Percentiles rank a stretch among this genome's conserved stretches.
Conservation (phyloP, 2,113 vertebrate genomes). For the Plotosus lineatus region DNA sequence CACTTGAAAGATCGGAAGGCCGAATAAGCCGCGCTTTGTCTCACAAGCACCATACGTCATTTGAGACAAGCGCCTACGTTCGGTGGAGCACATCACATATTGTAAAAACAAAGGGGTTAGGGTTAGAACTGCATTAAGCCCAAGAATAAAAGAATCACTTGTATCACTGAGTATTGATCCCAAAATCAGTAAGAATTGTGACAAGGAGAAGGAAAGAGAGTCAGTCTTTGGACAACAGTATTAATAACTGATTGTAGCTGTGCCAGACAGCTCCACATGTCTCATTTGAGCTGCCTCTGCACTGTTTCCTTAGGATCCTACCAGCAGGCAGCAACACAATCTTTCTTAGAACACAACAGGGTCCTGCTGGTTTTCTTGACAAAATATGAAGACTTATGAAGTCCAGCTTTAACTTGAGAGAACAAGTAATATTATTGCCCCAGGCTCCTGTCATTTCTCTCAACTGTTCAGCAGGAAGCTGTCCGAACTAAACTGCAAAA, state of each 20-base stretch:
- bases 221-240: neutral
- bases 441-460: neutral
- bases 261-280: conserved; percentile 38
- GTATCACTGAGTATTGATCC: neutral
- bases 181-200: neutral
- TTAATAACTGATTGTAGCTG: neutral
- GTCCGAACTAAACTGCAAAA: neutral
- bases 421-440: neutral
- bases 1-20: no score
- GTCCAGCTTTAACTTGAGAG: neutral
- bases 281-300: neutral
- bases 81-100: no score
- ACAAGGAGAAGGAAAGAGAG: neutral
- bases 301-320: conserved; percentile 18
- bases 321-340: neutral
- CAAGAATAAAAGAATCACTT: neutral
- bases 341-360: neutral
- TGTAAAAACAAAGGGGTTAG: neutral
- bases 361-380: neutral
- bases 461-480: neutral
- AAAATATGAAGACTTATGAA: neutral
- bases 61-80: no score
- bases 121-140: no score
- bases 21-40: no score
- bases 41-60: no score